Percentiles rank a stretch among this genome's conserved stretches.
phyloP scores from a whole-genome alignment of 2,888 invertebrate species.

The Erynnis tages region DNA sequence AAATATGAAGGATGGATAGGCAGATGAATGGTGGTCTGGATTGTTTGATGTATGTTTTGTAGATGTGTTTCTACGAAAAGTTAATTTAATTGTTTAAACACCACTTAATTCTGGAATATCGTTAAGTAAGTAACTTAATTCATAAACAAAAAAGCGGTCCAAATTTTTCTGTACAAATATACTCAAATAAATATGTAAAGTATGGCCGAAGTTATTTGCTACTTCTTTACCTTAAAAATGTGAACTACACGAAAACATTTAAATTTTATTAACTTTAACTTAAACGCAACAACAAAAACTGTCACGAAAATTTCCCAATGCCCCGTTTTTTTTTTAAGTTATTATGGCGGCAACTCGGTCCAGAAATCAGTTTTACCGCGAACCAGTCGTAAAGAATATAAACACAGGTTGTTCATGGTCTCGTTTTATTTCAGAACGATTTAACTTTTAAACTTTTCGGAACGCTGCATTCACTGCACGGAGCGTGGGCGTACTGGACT shows the following conservation, averaged over 20 bases:
- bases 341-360: slow-evolving; percentile 5
- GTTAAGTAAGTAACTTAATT: too few relatives aligned
- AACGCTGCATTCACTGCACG: slow-evolving; percentile 15
- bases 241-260: neutral
- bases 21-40: too few relatives aligned
- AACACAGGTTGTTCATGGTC: slow-evolving; percentile 16
- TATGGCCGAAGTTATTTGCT: neutral
- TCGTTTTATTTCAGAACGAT: slow-evolving; percentile 21
- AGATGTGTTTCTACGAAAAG: too few relatives aligned
- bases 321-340: neutral
- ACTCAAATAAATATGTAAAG: too few relatives aligned
- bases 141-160: too few relatives aligned
- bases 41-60: too few relatives aligned
- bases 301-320: neutral
- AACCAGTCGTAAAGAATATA: slow-evolving; percentile 21
- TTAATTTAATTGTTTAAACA: too few relatives aligned
- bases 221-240: neutral
- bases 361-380: slow-evolving; percentile 18
- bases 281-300: neutral
- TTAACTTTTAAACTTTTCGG: slow-evolving; percentile 19
- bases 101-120: too few relatives aligned
- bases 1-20: too few relatives aligned
- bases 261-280: neutral
- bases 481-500: slow-evolving; percentile 22
- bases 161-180: too few relatives aligned